Percentiles rank a stretch among this genome's conserved stretches.
Conservation (phyloP, 2,888 invertebrate species). For the Agapostemon virescens region DNA sequence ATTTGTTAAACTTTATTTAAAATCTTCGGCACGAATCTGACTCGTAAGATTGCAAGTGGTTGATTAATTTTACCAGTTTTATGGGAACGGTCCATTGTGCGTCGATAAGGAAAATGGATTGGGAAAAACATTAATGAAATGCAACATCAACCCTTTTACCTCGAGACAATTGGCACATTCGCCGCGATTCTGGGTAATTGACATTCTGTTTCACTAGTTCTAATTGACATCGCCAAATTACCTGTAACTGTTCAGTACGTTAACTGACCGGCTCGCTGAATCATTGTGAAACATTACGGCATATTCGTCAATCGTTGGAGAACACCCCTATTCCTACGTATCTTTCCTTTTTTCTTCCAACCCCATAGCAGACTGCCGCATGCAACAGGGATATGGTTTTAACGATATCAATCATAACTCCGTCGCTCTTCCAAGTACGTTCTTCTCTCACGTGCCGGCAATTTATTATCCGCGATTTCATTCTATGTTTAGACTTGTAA, state of each 20-base stretch:
- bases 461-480: conserved; percentile 62
- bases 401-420: conserved; percentile 74
- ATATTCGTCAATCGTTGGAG: conserved; percentile 17
- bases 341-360: conserved; percentile 7
- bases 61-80: too few species aligned
- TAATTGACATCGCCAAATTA: conserved; percentile 5
- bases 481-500: conserved; percentile 44
- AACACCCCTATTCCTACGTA: conserved; percentile 8
- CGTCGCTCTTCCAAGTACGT: conserved; percentile 52
- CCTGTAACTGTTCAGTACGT: background rate
- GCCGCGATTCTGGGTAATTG: conserved; percentile 4
- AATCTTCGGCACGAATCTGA: too few species aligned
- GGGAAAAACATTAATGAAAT: background rate
- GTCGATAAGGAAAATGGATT: background rate
- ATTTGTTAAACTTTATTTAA: too few species aligned
- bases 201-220: background rate
- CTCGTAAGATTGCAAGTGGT: too few species aligned
- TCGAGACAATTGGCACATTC: background rate
- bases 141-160: background rate
- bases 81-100: background rate
- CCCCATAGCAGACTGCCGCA: conserved; percentile 23
- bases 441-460: conserved; percentile 57
- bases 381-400: conserved; percentile 75
- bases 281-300: conserved; percentile 17
- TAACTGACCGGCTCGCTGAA: conserved; percentile 2